Base-by-base conservation (phyloP, 2,113 vertebrate species). In the Cyprinodon variegatus region DNA sequence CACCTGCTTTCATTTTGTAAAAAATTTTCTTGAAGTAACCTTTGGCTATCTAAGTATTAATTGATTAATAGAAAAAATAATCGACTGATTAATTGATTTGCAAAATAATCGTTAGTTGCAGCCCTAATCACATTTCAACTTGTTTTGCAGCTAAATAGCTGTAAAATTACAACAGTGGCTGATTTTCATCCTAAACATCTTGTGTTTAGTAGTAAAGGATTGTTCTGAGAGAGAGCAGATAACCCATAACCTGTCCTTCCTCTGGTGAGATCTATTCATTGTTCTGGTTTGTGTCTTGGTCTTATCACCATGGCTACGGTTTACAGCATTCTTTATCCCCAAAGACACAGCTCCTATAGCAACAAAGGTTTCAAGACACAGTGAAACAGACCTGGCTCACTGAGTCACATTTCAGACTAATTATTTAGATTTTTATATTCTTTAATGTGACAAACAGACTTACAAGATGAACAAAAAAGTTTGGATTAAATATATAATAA, bases 311-410 rank as follows among this genome's bases (percentile, higher is more conserved):
- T 82, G 86, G 89, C 17, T 64, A 91, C 81, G 40, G 67, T 14
- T 80, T 67, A 41, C 67, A 11, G 78, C 82, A 3, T 77, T 75
- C 74, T 80, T 86, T 65, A 43, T 88, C 89, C 84, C 86, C 66
- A 50, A 71, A 75, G 83, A 88, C 72, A 9, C 10, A 36, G 83
- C 76, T 84, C 85, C 89, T 83, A 81, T 84, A 74, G 86, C 84
- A 79, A 91, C 84, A 76, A 72, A 72, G 85, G 79, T 60, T 73
- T 70, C 62, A 53, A 57, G 72, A 71, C 0, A 29, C 59, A 50
- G 17, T 29, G 13, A 41, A 12, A 11, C 48, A 65, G 60, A 37
- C 39, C 62, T 43, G 40, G 39, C 36, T 83, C 39, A 74, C 43
- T 17, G 10, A 13, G 20, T 8, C 15, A 11, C n/a, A 8, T 8